A percentile compares a stretch with the other conserved stretches of the same genome.
Evolutionary conservation across 2,888 invertebrate species (phyloP).

Genomic region (Creontiades dilutus): DNA sequence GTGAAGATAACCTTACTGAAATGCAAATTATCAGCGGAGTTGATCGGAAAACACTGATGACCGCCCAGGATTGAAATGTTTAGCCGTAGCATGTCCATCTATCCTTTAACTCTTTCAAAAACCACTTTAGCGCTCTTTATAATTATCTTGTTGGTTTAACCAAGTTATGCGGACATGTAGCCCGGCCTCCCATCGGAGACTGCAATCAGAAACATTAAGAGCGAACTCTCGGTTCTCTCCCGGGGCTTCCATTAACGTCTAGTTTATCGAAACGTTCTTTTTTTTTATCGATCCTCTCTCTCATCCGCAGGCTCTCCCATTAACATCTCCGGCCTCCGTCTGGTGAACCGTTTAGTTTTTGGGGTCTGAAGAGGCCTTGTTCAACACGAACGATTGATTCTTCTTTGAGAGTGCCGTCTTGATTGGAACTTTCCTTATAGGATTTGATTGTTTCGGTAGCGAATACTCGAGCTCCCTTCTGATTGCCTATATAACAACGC

Average conservation of each 20-base stretch:
- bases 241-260: conserved; percentile 23
- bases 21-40: background rate
- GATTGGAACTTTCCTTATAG: background rate
- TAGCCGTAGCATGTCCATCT: background rate
- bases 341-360: conserved; percentile 1
- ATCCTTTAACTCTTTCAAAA: background rate
- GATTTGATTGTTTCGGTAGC: background rate
- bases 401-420: background rate
- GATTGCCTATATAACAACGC: background rate
- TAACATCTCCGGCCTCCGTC: conserved; percentile 4
- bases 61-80: conserved; percentile 6
- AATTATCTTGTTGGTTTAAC: conserved; percentile 39
- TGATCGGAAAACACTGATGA: background rate
- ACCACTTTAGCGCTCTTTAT: conserved; percentile 14
- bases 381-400: background rate
- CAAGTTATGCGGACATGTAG: conserved; percentile 13
- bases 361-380: background rate
- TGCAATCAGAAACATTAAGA: conserved; percentile 30
- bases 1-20: background rate
- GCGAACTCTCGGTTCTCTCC: background rate
- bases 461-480: background rate
- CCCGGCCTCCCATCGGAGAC: conserved; percentile 23
- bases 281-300: background rate
- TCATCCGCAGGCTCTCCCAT: background rate
- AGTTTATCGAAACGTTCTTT: background rate